Evolutionary conservation across 1,140 invertebrate genomes (phyloP).

Genomic region (Lordiphosa clarofinis): DNA sequence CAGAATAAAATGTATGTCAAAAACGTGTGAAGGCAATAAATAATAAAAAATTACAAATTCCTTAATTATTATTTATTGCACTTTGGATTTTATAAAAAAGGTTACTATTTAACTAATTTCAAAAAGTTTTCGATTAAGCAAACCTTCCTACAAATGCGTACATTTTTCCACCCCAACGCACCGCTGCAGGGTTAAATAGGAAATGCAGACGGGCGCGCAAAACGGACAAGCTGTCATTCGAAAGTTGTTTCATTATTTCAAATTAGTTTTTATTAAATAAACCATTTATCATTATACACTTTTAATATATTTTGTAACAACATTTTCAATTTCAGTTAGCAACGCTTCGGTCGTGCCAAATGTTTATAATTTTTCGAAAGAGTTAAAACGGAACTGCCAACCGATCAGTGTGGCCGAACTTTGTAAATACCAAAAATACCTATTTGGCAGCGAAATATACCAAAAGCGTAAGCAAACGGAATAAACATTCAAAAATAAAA

Average conservation of each 20-base stretch:
- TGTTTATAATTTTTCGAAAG: background rate
- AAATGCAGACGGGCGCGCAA: no score
- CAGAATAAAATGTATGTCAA: no score
- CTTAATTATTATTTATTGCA: no score
- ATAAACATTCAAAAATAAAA: conserved; percentile 7
- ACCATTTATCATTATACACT: background rate
- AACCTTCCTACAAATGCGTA: no score
- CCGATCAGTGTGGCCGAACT: background rate
- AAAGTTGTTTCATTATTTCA: background rate
- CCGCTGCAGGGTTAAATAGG: no score
- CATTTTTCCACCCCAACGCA: no score
- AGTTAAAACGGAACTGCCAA: conserved; percentile 8
- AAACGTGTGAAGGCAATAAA: no score
- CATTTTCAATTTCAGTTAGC: background rate
- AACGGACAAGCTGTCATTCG: background rate
- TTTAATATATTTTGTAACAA: background rate
- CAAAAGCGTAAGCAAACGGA: background rate
- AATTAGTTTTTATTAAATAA: background rate
- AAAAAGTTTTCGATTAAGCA: no score
- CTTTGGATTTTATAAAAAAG: no score
- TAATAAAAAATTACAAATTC: no score
- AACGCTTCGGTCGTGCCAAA: background rate
- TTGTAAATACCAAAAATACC: conserved; percentile 18
- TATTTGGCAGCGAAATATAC: conserved; percentile 6
- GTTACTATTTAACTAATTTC: no score